Base-by-base conservation (phyloP, 2,888 invertebrate genomes). In the Crepidodera aurea region DNA sequence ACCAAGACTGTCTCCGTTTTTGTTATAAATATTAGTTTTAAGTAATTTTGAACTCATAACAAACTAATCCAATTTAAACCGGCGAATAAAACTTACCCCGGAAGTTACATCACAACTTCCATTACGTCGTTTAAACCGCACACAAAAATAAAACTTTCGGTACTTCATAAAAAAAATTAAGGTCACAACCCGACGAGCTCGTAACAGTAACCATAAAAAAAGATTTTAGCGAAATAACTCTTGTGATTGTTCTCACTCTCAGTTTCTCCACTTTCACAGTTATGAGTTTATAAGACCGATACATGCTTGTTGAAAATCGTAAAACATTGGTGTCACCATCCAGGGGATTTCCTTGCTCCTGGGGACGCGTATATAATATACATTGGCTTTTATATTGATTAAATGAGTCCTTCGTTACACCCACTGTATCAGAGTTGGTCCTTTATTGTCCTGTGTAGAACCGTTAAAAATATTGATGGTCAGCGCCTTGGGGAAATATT, bases 211-310 rank as follows among this genome's bases (percentile, higher is more conserved):
- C 46, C 34, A 46, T 55, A 55, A 55, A 55, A 48, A 54, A 46
- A 32, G 55, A 46, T 22, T 34, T 55, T 55, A 55, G 55, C 34
- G 34, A 34, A 55, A 55, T 55, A 34, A 55, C 55, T 55, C 55
- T 32, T 55, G 15, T 12, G 55, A 55, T 55, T 46, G 46, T 55
- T 46, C 37, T 19, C 46, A 44, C 54, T 37, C 32, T 7, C 18
- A 25, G 16, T 15, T 5, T 25, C 19, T 46, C 19, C n/a, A 10
- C 34, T 16, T 46, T 46, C 15, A 55, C 44, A 13, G 55, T 73
- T 71, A 75, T 66, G 71, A 72, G 72, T 71, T 66, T 70, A 73
- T 73, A 72, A 73, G 75, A 73, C 70, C 69, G 65, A 71, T 72
- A 55, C 42, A 50, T 32, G 70, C 71, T 74, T 69, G 72, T 69